These are phyloP conservation scores for Cylindroiulus punctatus DNA, from an alignment of 2,888 invertebrate genomes.

Conservation along the genomic window DNA sequence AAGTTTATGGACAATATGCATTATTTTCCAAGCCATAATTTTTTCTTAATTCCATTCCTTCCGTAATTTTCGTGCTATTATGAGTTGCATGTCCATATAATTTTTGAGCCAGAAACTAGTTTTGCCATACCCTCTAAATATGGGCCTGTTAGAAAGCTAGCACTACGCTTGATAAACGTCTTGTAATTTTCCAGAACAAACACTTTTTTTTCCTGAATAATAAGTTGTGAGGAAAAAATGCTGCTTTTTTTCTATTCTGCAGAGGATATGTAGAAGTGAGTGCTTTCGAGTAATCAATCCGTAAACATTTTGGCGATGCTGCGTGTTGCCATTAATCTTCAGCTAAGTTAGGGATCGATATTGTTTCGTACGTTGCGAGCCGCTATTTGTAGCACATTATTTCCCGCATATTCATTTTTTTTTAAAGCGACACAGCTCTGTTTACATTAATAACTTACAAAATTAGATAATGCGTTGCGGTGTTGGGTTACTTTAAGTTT, in stretches of 20 bases:
- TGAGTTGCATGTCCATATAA: too few relatives aligned
- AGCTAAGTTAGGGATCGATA: neutral
- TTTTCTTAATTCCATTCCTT: too few relatives aligned
- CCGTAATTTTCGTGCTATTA: too few relatives aligned
- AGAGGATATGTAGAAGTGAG: slow-evolving; percentile 23
- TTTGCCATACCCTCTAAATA: neutral
- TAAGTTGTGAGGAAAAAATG: neutral
- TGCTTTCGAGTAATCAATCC: slow-evolving; percentile 28
- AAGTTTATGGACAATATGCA: too few relatives aligned
- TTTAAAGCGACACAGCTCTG: neutral
- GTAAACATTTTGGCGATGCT: slow-evolving; percentile 34
- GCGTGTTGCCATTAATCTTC: slow-evolving; percentile 6
- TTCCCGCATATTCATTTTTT: neutral
- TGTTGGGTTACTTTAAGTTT: neutral
- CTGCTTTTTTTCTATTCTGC: neutral
- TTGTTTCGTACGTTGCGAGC: neutral
- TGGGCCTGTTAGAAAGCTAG: neutral
- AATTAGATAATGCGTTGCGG: neutral
- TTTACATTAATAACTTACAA: slow-evolving; percentile 13
- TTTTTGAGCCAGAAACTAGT: too few relatives aligned
- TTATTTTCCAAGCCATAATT: too few relatives aligned
- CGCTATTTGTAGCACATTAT: neutral
- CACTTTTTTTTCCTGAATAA: neutral
- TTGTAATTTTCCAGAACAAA: slow-evolving; percentile 1
- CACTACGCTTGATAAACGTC: neutral